Evolutionary conservation across 2,888 invertebrate species (phyloP).

Genomic region (Drosophila antonietae): DNA sequence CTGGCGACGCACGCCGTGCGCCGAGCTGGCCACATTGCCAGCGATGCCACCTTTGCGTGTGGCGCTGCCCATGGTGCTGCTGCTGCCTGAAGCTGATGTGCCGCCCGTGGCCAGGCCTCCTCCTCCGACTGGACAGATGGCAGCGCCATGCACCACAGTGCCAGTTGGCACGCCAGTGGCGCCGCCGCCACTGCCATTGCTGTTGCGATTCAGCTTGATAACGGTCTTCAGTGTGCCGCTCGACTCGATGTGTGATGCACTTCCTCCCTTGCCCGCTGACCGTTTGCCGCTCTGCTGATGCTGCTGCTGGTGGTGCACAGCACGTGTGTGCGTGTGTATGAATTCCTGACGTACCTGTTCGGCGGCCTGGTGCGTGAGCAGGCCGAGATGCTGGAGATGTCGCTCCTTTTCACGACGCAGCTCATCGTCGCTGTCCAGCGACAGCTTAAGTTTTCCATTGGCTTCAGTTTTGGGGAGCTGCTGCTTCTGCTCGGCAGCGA

Average conservation of each 20-base stretch:
- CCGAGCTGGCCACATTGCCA: slow-evolving; percentile 43
- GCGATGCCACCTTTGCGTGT: slow-evolving; percentile 60
- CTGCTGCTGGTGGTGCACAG: slow-evolving; percentile 57
- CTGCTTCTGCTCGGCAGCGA: slow-evolving; percentile 45
- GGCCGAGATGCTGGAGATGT: slow-evolving; percentile 90
- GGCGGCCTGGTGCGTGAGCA: slow-evolving; percentile 90
- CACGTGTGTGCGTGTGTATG: slow-evolving; percentile 72
- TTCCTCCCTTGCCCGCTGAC: slow-evolving; percentile 62
- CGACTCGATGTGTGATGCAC: slow-evolving; percentile 85
- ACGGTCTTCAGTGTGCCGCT: slow-evolving; percentile 94
- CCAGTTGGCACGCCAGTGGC: slow-evolving; percentile 57
- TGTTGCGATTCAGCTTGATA: slow-evolving; percentile 89
- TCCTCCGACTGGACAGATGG: neutral
- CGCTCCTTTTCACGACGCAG: slow-evolving; percentile 89
- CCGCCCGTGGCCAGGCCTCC: neutral
- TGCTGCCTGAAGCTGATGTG: slow-evolving; percentile 6
- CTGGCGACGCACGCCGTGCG: slow-evolving; percentile 85
- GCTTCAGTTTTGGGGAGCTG: slow-evolving; percentile 25
- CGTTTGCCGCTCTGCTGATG: slow-evolving; percentile 66
- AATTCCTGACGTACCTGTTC: slow-evolving; percentile 86
- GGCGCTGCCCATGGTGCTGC: slow-evolving; percentile 38
- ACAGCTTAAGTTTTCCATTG: slow-evolving; percentile 45
- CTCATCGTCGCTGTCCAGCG: slow-evolving; percentile 85
- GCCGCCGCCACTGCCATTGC: slow-evolving; percentile 60
- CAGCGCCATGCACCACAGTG: slow-evolving; percentile 62